Base-by-base conservation (phyloP, 1,140 invertebrate genomes). In the Antheraea mylitta region DNA sequence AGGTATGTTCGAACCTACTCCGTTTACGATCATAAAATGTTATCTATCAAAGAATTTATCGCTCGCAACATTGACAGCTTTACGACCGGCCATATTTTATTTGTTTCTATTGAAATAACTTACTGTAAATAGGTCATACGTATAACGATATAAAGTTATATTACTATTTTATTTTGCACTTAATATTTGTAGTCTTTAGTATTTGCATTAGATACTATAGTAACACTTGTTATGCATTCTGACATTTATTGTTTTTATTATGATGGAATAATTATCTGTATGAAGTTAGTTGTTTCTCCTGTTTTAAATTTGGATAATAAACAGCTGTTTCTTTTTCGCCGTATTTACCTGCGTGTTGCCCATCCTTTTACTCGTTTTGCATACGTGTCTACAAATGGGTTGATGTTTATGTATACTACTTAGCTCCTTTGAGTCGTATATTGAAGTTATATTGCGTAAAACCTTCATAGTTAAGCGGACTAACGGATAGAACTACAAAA, bases 1-100 rank as follows among this genome's bases (percentile, higher is more conserved):
- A 92, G 92, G 92, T 93, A 84, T 76, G 38, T 45, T 42, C 8
- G 13, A 65, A 48, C n/a, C 18, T 19, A 64, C 18, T 38, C 30
- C 13, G 8, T 64, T 64, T 38, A 64, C 48, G 60, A 64, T 67
- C 65, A 48, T 70, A 70, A 69, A 73, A 67, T 58, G 18, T 60
- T 70, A 70, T 73, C 68, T 67, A 66, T 67, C 68, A 72, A 58
- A 38, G 67, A 58, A 62, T 64, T 59, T 53, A 68, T 61, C 18
- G 64, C 62, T 66, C 67, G 63, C 71, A 66, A 69, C 71, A 73
- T 67, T 73, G 71, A 73, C 65, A 69, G 71, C 18, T 73, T 69
- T 73, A 73, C 70, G 66, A 62, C 62, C 58, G 66, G 60, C 65
- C 45, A 73, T 70, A 73, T 70, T 73, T 73, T 73, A 67, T 67